Conservation (phyloP, 2,888 invertebrate genomes). For the Gisinianus flammeolus region DNA sequence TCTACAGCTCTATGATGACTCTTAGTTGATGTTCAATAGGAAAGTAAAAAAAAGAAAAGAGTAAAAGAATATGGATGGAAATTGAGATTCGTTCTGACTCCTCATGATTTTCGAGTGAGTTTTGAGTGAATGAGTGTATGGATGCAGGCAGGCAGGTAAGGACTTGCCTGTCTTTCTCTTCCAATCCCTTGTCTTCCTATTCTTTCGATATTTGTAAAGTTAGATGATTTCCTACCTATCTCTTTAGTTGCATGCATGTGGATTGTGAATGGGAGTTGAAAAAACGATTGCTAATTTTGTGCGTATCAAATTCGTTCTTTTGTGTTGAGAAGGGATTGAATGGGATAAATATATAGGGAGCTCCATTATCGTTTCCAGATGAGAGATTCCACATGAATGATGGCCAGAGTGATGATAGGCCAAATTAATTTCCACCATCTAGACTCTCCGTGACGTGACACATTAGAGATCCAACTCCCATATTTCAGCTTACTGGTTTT, state of each 20-base stretch:
- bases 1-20: no score
- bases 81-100: no score
- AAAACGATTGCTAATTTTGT: constrained; percentile 42
- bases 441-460: constrained; percentile 41
- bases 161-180: no score
- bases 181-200: no score
- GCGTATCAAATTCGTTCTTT: constrained; percentile 45
- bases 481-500: constrained; percentile 32
- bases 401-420: constrained; percentile 46
- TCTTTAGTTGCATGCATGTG: no score
- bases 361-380: constrained; percentile 39
- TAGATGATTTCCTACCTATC: no score
- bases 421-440: constrained; percentile 46
- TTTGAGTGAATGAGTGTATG: background rate
- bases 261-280: background rate
- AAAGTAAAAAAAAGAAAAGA: background rate
- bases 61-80: no score
- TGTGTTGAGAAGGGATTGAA: constrained; percentile 22
- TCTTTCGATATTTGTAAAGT: no score
- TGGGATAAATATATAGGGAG: background rate
- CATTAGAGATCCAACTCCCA: constrained; percentile 40
- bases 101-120: no score
- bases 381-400: constrained; percentile 48
- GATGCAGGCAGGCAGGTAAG: no score
- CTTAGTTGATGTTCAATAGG: no score